Conservation (phyloP, 2,797 vertebrate genomes). For the Nannoperca australis region DNA sequence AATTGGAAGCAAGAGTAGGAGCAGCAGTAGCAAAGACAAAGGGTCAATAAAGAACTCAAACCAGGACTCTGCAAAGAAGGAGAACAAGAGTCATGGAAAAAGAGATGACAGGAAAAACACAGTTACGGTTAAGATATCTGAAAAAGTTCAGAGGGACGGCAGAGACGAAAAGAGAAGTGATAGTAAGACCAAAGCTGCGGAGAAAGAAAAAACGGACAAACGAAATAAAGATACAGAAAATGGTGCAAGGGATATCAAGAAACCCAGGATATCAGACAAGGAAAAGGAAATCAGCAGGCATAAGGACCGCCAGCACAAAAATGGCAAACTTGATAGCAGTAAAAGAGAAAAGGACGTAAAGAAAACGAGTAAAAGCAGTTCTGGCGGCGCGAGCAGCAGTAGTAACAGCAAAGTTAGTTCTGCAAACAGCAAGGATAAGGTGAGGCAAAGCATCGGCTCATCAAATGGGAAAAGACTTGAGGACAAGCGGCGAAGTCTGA, state of each 20-base stretch:
- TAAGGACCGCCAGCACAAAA: constrained; percentile 79
- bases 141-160: constrained; percentile 69
- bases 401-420: constrained; percentile 61
- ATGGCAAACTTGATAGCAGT: constrained; percentile 77
- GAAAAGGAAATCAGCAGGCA: constrained; percentile 77
- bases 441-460: constrained; percentile 62
- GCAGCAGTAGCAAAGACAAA: constrained; percentile 71
- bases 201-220: constrained; percentile 81
- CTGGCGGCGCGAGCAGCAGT: constrained; percentile 58
- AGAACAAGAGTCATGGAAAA: constrained; percentile 81
- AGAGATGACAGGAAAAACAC: constrained; percentile 80
- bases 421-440: constrained; percentile 69
- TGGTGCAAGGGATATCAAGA: constrained; percentile 78
- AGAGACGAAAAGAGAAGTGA: constrained; percentile 78
- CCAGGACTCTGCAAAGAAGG: constrained; percentile 79
- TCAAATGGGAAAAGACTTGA: constrained; percentile 70
- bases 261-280: constrained; percentile 60
- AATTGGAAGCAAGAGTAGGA: constrained; percentile 53
- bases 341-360: constrained; percentile 75
- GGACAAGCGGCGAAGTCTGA: constrained; percentile 83
- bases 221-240: constrained; percentile 81
- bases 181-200: constrained; percentile 67
- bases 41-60: constrained; percentile 60
- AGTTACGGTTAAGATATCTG: constrained; percentile 62
- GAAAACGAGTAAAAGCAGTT: constrained; percentile 55